Conservation (phyloP, 2,888 invertebrate genomes). For the Drepana falcataria region DNA sequence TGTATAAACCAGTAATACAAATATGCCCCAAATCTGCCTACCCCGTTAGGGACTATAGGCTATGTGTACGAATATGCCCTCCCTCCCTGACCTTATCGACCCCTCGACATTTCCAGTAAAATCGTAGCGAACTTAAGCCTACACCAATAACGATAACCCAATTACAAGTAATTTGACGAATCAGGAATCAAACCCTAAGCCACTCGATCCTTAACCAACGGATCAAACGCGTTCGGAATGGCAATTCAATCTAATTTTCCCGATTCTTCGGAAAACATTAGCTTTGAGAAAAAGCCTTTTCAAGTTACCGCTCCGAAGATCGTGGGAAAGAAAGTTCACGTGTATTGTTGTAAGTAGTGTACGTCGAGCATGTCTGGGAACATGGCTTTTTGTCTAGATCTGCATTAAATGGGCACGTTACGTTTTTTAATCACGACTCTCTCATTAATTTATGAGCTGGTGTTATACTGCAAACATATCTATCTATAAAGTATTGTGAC, state of each 20-base stretch:
- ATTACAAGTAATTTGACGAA: neutral
- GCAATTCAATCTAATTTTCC: neutral
- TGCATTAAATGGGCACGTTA: neutral
- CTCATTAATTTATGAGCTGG: too few relatives aligned
- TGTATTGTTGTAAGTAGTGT: neutral
- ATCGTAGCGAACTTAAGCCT: neutral
- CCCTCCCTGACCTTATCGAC: neutral
- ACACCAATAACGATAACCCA: neutral
- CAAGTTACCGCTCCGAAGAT: neutral
- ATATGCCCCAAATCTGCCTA: too few relatives aligned
- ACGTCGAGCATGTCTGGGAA: neutral
- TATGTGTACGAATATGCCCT: too few relatives aligned
- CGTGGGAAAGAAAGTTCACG: neutral
- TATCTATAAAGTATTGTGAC: too few relatives aligned
- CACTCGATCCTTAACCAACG: neutral
- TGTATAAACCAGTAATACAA: too few relatives aligned
- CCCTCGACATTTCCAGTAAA: neutral
- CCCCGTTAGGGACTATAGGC: too few relatives aligned
- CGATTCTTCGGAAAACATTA: slow-evolving; percentile 1
- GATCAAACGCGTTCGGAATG: neutral
- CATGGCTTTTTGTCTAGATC: neutral
- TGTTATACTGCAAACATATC: too few relatives aligned
- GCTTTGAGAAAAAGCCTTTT: neutral
- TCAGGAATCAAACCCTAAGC: neutral
- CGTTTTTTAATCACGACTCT: too few relatives aligned